Evolutionary conservation across 2,113 vertebrate genomes (phyloP), one percentile per base, ranked within the genome.

Genomic region (Halcyon malimbica): DNA sequence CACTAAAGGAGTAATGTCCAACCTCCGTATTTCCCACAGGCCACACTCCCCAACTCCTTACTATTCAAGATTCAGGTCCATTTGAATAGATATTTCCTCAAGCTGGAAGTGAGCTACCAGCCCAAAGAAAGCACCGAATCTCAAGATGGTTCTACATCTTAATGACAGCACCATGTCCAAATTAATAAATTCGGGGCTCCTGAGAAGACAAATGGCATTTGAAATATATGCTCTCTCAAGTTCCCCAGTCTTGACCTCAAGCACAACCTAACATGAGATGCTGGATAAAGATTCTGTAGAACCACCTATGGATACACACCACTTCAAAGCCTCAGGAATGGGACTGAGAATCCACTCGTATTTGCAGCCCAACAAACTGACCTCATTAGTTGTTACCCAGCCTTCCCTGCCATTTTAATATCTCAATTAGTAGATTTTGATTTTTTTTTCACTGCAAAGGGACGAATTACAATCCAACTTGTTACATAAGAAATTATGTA

Each of bases 221-320:
- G 15, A 83, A 56, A 9, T 16, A 10, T 6, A 16, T 16, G 33
- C 25, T 35, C 71, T 64, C 51, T 79, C 4, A 79, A 71, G 57
- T n/a, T 5, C 5, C 19, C 17, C 23, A 33, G n/a, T 71, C 42
- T 41, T 17, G 6, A 9, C 24, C 29, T 10, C 35, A 73, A 31
- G n/a, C 39, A 91, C 10, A 85, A 60, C 5, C 9, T 41, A 87
- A 48, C 5, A 62, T 8, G 23, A 64, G 24, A 44, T 48, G 39
- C 8, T 48, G 39, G 39, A 48, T 23, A 54, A 42, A 76, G 42
- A 44, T 15, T 74, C 23, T 18, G 19, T 29, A 53, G 59, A 83
- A 28, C 4, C 11, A n/a, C 8, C 13, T 8, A 0, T 2, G 8
- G 46, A 74, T n/a, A 46, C 0, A 6, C 11, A 78, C 9, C 10